Base-by-base conservation (phyloP, 1,140 invertebrate genomes). In the Bradynema listronoti region DNA sequence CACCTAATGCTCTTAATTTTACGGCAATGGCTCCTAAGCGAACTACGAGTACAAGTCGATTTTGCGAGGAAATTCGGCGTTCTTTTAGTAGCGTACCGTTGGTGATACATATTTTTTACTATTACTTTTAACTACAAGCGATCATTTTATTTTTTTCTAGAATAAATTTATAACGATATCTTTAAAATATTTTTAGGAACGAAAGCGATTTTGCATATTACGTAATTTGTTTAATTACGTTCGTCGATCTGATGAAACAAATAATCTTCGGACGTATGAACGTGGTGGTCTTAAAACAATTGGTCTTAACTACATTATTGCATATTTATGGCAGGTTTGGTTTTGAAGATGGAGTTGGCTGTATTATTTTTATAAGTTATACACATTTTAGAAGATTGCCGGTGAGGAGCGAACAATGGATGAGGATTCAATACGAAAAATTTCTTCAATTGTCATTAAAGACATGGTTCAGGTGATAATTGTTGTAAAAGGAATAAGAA, bases 121-220 rank as follows among this genome's bases (percentile, higher is more conserved):
- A 11, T 11, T 11, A 39, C 36, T 19, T 19, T 11, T 39, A n/a
- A n/a, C n/a, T n/a, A n/a, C n/a, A n/a, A n/a, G n/a, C n/a, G n/a
- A n/a, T n/a, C n/a, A n/a, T n/a, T n/a, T n/a, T n/a, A n/a, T 39
- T 19, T 39, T 39, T 11, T 39, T 39, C 11, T 39, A 39, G 36
- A 39, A 11, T 39, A 19, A 39, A 11, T 39, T 39, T 11, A 39
- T 19, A 11, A 11, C 11, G 36, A 11, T 39, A 39, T 19, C 19
- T 39, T 39, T 39, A 39, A 19, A 19, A 39, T 39, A n/a, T n/a
- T n/a, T n/a, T n/a, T n/a, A n/a, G n/a, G 36, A 39, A 39, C 36
- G 36, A 39, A 39, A 39, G n/a, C n/a, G n/a, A n/a, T n/a, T n/a
- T n/a, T n/a, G n/a, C n/a, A 39, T 39, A 19, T 39, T 39, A 39